A percentile compares a stretch with the other conserved stretches of the same genome.
Conservation (phyloP, 2,888 invertebrate species). For the Parascotia fuliginaria region DNA sequence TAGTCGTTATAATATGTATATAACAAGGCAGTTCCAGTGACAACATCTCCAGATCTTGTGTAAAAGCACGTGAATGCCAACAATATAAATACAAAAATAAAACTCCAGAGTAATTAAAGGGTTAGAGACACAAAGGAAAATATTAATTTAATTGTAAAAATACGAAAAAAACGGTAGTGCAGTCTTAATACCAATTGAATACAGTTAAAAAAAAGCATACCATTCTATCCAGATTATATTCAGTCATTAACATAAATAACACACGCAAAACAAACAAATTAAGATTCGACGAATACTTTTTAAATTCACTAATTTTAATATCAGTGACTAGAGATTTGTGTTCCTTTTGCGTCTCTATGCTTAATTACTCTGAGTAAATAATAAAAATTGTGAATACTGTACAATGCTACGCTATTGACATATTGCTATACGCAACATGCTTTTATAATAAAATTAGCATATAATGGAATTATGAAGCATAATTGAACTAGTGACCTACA, state of each 20-base stretch:
- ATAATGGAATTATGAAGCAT: neutral
- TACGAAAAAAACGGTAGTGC: no score
- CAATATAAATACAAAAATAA: constrained; percentile 14
- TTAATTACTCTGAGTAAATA: neutral
- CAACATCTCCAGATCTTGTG: constrained; percentile 28
- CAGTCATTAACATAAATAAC: no score
- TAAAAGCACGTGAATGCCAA: constrained; percentile 48
- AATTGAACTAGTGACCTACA: neutral
- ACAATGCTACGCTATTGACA: constrained; percentile 4
- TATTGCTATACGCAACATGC: neutral
- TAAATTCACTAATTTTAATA: no score
- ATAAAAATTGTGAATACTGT: constrained; percentile 27
- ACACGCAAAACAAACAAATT: no score
- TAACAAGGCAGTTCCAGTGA: constrained; percentile 28
- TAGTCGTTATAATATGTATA: constrained; percentile 39
- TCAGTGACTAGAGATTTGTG: no score
- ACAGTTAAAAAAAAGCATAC: no score
- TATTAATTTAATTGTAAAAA: no score
- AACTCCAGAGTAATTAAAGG: neutral
- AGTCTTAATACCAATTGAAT: no score
- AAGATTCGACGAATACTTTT: no score
- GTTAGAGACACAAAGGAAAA: neutral
- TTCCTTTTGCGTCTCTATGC: neutral
- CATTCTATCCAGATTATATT: no score
- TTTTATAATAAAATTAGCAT: neutral